Percentiles rank a stretch among this genome's conserved stretches.
Evolutionary conservation across 2,113 vertebrate genomes (phyloP).

Genomic region (Aphyosemion australe): DNA sequence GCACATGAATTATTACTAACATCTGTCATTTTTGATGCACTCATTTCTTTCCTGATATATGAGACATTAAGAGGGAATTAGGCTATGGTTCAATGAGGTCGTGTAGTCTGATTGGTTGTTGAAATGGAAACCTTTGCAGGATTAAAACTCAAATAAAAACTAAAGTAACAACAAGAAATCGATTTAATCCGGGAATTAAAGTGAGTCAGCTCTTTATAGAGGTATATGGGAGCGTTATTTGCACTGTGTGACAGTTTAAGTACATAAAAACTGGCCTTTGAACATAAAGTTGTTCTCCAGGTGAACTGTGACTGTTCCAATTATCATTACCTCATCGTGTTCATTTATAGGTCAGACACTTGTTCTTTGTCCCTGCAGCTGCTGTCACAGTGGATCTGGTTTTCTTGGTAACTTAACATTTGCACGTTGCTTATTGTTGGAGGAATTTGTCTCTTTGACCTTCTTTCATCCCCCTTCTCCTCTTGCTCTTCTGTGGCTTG

Average conservation of each 20-base stretch:
- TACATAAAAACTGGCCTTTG: constrained; percentile 30
- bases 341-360: constrained; percentile 23
- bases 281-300: constrained; percentile 12
- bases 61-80: too few relatives aligned
- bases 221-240: neutral
- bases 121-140: too few relatives aligned
- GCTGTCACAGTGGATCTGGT: constrained; percentile 8
- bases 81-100: too few relatives aligned
- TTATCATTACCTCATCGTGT: constrained; percentile 35
- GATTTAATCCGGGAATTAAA: neutral
- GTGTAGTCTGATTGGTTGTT: too few relatives aligned
- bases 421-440: constrained; percentile 16
- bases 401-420: constrained; percentile 14
- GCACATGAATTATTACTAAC: too few relatives aligned
- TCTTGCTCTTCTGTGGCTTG: constrained; percentile 30
- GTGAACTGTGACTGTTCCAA: constrained; percentile 6
- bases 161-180: neutral
- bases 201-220: constrained; percentile 14
- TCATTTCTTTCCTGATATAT: too few relatives aligned
- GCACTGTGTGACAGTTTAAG: constrained; percentile 14
- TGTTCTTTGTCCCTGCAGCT: constrained; percentile 7
- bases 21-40: too few relatives aligned
- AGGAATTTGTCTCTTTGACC: constrained; percentile 23
- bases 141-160: neutral
- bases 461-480: constrained; percentile 10